Conservation (phyloP, 2,113 vertebrate species). For the Takifugu bimaculatus region DNA sequence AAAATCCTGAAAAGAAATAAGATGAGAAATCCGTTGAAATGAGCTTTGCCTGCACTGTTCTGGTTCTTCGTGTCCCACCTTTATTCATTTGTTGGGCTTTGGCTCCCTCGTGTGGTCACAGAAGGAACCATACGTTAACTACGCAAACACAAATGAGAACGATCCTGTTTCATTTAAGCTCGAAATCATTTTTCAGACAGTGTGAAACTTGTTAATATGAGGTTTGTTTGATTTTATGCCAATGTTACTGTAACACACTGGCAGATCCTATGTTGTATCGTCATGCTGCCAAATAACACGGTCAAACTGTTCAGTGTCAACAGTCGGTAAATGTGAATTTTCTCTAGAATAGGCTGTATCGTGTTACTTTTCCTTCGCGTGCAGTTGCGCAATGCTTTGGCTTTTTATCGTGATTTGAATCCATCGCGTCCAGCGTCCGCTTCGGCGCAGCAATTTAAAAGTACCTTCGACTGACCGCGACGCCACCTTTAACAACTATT, state of each 20-base stretch:
- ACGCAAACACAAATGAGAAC: too few relatives aligned
- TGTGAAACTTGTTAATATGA: neutral
- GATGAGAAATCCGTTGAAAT: too few relatives aligned
- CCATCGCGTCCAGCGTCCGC: too few relatives aligned
- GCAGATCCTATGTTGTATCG: neutral
- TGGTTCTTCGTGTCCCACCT: neutral
- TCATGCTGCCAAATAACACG: neutral
- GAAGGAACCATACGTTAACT: neutral
- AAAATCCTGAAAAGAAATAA: too few relatives aligned
- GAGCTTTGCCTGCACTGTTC: neutral
- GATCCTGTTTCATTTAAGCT: neutral
- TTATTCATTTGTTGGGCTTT: conserved; percentile 9
- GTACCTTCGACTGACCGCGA: neutral
- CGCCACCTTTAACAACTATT: conserved; percentile 42
- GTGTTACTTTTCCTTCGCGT: neutral
- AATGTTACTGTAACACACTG: too few relatives aligned
- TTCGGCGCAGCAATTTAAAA: neutral
- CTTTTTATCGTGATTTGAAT: neutral
- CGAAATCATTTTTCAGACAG: neutral
- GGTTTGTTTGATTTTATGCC: neutral
- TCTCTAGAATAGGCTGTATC: too few relatives aligned
- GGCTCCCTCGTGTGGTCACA: conserved; percentile 20
- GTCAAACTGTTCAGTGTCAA: neutral
- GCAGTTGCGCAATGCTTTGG: too few relatives aligned
- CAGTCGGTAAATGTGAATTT: neutral